Base-by-base conservation (phyloP, 2,797 vertebrate genomes). In the Clarias fuscus region DNA sequence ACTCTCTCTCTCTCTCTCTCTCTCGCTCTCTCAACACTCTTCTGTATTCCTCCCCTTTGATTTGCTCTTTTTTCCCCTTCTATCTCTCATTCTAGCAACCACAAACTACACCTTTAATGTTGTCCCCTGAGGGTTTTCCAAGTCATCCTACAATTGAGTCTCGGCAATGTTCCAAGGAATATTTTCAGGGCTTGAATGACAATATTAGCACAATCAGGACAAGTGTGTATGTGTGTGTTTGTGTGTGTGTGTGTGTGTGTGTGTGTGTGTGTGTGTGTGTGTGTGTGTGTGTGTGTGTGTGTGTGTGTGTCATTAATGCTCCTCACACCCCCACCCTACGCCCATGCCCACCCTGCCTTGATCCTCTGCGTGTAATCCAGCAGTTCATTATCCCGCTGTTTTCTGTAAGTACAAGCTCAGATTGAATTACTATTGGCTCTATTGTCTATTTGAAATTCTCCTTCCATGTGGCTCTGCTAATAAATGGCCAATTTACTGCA, bases 401-500 rank as follows among this genome's bases (percentile, higher is more conserved):
- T 97, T 97, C 96, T 98, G 97, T 99, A 99, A 99, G 94, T 99
- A 99, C 96, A 97, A 97, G 96, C 96, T 97, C 96, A 98, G 97
- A 98, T 98, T 99, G 97, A 98, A 99, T 99, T 97, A 97, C 96
- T 96, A 95, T 95, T 92, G 94, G 94, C 96, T 97, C 96, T 94
- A 96, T 97, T 94, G 97, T 98, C 96, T 98, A 96, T 95, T 96
- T 97, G 96, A 95, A 96, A 96, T 97, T 96, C 95, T 95, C 96
- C 94, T 96, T 95, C 94, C 96, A 95, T 95, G 95, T 95, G 92
- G 94, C 56, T 93, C 95, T 94, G 93, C 95, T 98, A 99, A 98
- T 99, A 96, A 98, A 98, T 98, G 97, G 96, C 96, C 98, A 99
- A 99, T 98, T 98, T 98, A 97, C 96, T 97, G 96, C 96, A 97